Evolutionary conservation across 2,797 vertebrate genomes (phyloP).

Genomic region (Arrhamphus sclerolepis): DNA sequence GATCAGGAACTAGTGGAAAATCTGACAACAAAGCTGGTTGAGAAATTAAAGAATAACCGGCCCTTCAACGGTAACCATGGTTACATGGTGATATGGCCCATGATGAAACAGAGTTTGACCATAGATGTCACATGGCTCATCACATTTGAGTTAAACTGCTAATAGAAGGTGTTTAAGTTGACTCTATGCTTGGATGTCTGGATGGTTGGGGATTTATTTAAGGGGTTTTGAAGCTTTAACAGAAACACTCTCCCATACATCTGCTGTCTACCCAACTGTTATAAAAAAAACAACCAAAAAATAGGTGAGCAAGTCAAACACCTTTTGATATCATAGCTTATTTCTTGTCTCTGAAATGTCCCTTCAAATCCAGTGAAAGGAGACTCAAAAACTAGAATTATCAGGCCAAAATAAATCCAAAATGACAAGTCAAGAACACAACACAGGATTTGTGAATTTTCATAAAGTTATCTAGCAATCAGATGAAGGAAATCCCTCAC

Average conservation of each 20-base stretch:
- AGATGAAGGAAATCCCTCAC: neutral
- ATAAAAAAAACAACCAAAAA: too few species aligned
- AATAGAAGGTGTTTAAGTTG: conserved; percentile 25
- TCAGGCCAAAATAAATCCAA: neutral
- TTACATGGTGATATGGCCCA: too few species aligned
- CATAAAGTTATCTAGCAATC: too few species aligned
- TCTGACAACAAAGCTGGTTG: too few species aligned
- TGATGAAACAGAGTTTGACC: too few species aligned
- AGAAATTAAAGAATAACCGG: too few species aligned
- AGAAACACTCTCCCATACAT: neutral
- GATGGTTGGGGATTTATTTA: conserved; percentile 1
- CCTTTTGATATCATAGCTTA: neutral
- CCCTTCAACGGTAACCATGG: too few species aligned
- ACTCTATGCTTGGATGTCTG: conserved; percentile 19
- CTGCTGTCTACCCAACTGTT: neutral
- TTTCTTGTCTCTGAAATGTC: neutral
- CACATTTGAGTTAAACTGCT: conserved; percentile 35
- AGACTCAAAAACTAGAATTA: conserved; percentile 2
- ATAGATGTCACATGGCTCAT: conserved; percentile 16
- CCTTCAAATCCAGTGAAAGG: neutral
- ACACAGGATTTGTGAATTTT: neutral
- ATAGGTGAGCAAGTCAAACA: neutral
- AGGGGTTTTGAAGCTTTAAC: neutral
- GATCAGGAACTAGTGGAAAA: too few species aligned
- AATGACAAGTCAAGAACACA: neutral